Conservation (phyloP, 2,113 vertebrate species). For the Otis tarda region DNA sequence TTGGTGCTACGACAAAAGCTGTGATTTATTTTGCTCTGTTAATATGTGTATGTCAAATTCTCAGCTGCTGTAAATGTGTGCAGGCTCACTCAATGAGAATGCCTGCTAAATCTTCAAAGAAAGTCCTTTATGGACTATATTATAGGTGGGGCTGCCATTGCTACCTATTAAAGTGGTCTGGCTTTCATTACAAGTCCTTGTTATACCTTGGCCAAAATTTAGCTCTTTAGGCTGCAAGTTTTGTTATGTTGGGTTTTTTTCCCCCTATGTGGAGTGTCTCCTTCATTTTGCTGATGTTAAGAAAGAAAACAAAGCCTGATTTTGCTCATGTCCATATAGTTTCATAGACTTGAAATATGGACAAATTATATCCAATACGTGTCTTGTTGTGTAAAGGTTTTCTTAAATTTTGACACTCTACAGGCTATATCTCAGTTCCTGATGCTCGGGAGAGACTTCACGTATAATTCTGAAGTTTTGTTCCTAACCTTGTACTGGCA, state of each 20-base stretch:
- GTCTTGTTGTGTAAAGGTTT: not conserved
- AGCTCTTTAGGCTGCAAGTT: not conserved
- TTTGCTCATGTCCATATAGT: not conserved
- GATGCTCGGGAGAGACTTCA: not conserved
- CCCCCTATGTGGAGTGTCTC: not conserved
- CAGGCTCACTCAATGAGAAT: not conserved
- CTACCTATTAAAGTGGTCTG: slow-evolving; percentile 49
- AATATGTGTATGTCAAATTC: not conserved
- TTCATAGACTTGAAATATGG: not conserved
- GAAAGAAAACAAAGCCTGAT: not conserved
- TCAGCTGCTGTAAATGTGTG: slow-evolving; percentile 43
- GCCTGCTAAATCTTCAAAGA: slow-evolving; percentile 48
- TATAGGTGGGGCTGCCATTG: not conserved
- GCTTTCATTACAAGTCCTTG: slow-evolving; percentile 23
- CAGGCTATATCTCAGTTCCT: not conserved
- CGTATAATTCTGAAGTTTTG: not conserved
- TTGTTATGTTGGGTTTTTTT: not conserved
- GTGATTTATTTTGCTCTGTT: slow-evolving; percentile 6
- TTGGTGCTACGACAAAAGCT: not conserved
- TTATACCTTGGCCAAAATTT: not conserved
- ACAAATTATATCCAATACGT: not conserved
- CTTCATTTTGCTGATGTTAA: not conserved
- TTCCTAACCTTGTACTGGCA: not conserved
- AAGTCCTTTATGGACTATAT: not conserved
- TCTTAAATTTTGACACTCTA: not conserved